Conservation (phyloP, 2,113 vertebrate genomes). For the Alexandromys fortis region DNA sequence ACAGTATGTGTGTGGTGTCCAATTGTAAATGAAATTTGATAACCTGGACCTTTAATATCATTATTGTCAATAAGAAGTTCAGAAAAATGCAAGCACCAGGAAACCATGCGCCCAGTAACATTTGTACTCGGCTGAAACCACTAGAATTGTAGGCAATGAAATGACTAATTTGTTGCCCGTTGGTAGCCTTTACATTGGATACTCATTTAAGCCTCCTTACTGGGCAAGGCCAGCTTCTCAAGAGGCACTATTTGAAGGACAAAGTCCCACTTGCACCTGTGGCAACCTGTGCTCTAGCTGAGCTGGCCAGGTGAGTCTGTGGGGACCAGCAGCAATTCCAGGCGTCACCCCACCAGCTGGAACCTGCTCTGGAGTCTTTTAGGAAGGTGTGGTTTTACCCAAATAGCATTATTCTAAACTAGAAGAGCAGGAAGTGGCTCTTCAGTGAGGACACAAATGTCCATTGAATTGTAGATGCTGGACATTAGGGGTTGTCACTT, state of each 20-base stretch:
- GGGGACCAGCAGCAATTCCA: not conserved
- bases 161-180: not conserved
- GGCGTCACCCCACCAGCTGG: not conserved
- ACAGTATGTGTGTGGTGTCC: not conserved
- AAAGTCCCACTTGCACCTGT: not conserved
- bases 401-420: not conserved
- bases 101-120: not conserved
- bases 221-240: not conserved
- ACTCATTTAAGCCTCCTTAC: not conserved
- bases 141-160: not conserved
- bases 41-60: not conserved
- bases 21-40: not conserved
- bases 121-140: not conserved
- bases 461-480: not conserved
- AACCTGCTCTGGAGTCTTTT: not conserved
- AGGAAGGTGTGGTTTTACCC: not conserved
- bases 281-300: not conserved
- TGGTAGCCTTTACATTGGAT: not conserved
- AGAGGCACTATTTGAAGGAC: not conserved
- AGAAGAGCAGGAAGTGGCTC: not conserved
- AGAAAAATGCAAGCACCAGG: not conserved
- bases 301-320: not conserved
- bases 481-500: not conserved
- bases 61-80: not conserved
- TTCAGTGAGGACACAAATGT: not conserved